phyloP scores from a whole-genome alignment of 1,140 invertebrate genomes.

The Drosophila saltans region DNA sequence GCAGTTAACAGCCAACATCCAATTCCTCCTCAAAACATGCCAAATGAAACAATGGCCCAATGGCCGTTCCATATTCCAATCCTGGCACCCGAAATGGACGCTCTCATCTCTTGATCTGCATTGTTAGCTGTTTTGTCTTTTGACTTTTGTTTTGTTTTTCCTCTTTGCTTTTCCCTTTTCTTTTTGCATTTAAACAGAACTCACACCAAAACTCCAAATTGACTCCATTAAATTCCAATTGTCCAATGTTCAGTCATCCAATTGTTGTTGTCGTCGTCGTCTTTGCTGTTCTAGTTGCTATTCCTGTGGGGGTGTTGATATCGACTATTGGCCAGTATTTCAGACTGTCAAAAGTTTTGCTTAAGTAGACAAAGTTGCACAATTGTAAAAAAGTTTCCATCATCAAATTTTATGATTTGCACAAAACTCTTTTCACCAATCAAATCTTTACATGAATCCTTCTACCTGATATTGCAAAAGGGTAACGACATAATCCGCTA shows the following conservation, averaged over 20 bases:
- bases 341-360: conserved; percentile 29
- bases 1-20: no score
- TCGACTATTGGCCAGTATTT: conserved; percentile 19
- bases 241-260: conserved; percentile 51
- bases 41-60: conserved; percentile 74
- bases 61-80: conserved; percentile 27
- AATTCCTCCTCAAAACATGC: conserved; percentile 33
- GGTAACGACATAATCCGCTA: conserved; percentile 16
- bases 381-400: not conserved
- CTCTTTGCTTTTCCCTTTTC: conserved; percentile 1
- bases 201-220: conserved; percentile 72
- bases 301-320: conserved; percentile 13
- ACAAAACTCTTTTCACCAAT: not conserved
- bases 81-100: conserved; percentile 65
- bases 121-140: conserved; percentile 64
- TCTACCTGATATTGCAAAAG: conserved; percentile 1
- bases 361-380: not conserved
- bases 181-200: conserved; percentile 52
- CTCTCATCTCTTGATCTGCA: conserved; percentile 81
- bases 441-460: not conserved
- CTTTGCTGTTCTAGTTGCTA: not conserved
- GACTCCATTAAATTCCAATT: conserved; percentile 82
- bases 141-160: conserved; percentile 22
- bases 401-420: no score
- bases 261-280: not conserved